Evolutionary conservation across 2,888 invertebrate species (phyloP), one percentile per base, ranked within the genome.

Genomic region (Lasioglossum calceatum): DNA sequence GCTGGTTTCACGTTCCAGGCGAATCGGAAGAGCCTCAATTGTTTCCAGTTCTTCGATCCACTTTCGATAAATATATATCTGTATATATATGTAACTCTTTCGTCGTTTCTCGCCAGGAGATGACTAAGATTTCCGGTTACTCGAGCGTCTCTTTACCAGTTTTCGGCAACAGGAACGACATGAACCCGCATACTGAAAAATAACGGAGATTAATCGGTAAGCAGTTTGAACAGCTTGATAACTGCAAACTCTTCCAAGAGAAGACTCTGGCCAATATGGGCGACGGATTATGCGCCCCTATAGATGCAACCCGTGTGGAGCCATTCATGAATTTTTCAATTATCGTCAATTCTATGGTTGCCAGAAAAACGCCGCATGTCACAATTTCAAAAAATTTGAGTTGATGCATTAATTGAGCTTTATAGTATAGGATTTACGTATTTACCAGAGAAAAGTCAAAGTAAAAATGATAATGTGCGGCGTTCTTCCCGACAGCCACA

Each of bases 151-250:
- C 97, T 93, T 97, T 97, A 91, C 97, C 97, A 86, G 97, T 97
- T 95, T 96, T 97, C 92, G 98, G 98, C 94, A 98, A 96, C 94
- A 97, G 96, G 95, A 97, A 96, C 95, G 97, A 97, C 89, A 98
- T 96, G 88, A 97, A 94, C 87, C 97, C 97, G 95, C 97, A 97
- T 92, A 96, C 98, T 97, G 96, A 58, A 96, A 96, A 89, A 58
- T 42, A n/a, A n/a, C 42, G 14, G 7, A 44, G 42, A 71, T 71
- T 3, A 8, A 39, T 14, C 39, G 36, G 16, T 42, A n/a, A 58
- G 8, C 3, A 4, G 16, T 27, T 64, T 16, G 32, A 32, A 64
- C 0, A n/a, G 64, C 14, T 5, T 32, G 32, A 64, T 64, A 32
- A 64, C 8, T 16, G 19, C 3, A 19, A 64, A 7, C 16, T 7